Evolutionary conservation across 2,888 invertebrate species (phyloP).

Genomic region (Pollenia angustigena): DNA sequence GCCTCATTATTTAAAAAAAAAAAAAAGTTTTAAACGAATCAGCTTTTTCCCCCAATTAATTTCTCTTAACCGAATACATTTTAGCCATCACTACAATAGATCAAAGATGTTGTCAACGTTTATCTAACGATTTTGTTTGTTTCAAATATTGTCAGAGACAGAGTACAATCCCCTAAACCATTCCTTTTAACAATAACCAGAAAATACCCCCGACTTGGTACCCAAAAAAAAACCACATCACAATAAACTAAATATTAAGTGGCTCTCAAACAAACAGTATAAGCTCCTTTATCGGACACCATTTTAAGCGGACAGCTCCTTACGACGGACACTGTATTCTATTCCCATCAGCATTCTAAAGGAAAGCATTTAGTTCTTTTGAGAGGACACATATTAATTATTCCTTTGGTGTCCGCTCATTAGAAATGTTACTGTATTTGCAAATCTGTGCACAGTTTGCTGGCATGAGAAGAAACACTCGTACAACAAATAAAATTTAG

Average conservation of each 20-base stretch:
- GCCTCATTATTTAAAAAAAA: no score
- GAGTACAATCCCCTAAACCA: conserved; percentile 74
- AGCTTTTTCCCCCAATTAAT: conserved; percentile 38
- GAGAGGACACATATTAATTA: no score
- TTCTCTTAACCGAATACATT: neutral
- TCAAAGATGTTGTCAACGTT: conserved; percentile 61
- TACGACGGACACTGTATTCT: no score
- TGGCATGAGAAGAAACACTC: conserved; percentile 72
- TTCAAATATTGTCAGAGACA: conserved; percentile 53
- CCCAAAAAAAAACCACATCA: conserved; percentile 6
- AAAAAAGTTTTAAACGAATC: neutral
- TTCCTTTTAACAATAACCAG: conserved; percentile 70
- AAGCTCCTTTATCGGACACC: no score
- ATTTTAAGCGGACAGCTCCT: no score
- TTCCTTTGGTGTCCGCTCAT: no score
- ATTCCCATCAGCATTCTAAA: no score
- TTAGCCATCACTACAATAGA: conserved; percentile 50
- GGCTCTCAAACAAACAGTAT: conserved; percentile 15
- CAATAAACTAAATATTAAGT: conserved; percentile 24
- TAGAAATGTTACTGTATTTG: conserved; percentile 14
- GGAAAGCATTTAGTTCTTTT: no score
- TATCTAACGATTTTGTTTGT: conserved; percentile 64
- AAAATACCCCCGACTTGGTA: conserved; percentile 69
- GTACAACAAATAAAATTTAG: conserved; percentile 64
- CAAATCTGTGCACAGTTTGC: conserved; percentile 37